Evolutionary conservation across 2,113 vertebrate genomes (phyloP), one percentile per base, ranked within the genome.

Genomic region (Puntigrus tetrazona): DNA sequence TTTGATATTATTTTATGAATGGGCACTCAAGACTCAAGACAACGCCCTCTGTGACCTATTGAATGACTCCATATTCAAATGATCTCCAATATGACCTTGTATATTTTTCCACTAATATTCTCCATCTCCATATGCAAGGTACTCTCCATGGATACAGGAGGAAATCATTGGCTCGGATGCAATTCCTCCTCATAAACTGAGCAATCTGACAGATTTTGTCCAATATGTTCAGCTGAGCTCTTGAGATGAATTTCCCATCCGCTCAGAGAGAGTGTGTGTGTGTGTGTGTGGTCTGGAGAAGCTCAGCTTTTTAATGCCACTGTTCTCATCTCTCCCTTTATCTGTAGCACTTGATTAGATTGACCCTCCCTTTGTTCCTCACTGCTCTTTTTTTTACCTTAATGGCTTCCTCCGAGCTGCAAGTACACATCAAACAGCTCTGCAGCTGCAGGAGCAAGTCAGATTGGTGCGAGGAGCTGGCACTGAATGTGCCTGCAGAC

Each of bases 391-490:
- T 47, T 78, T 82, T 81, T 59, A 78, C 81, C 65, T 57, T 67
- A 78, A 81, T 77, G 78, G 77, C 77, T 83, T 72, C 63, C 74
- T 38, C 10, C 38, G 63, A 55, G 57, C 50, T 36, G 61, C 65
- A 73, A 86, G 77, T 85, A 59, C 69, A 78, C 85, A 80, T 78
- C 85, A 82, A 78, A 78, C 79, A 27, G 69, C 69, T 50, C 59
- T 41, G 27, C 77, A 78, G 67, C 9, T 65, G 38, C 34, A 85
- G 31, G n/a, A 78, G 50, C 36, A 65, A 36, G n/a, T 43, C 3
- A 70, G 74, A 82, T 57, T 75, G 63, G 78, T 75, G 70, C 22
- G 2, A 50, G 50, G 57, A 76, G 20, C 25, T 79, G 36, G n/a
- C 36, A 45, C 29, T 20, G 14, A 22, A 47, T 69, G 38, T 63